A percentile compares a stretch with the other conserved stretches of the same genome.
Conservation (phyloP, 2,888 invertebrate genomes). For the Agonopterix arenella region DNA sequence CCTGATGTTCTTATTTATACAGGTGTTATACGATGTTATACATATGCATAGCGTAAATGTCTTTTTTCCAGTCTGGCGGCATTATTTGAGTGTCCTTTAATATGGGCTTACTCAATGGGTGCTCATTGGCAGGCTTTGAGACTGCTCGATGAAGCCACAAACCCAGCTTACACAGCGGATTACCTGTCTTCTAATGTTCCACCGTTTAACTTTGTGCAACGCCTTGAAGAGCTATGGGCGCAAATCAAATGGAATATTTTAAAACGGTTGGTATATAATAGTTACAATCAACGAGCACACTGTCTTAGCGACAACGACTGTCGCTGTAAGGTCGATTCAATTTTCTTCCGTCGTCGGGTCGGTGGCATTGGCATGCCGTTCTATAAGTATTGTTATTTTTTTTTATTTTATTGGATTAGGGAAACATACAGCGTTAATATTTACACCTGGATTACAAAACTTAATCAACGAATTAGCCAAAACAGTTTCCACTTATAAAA, state of each 20-base stretch:
- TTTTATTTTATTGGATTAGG: too few species aligned
- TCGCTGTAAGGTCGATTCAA: too few species aligned
- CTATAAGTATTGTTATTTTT: too few species aligned
- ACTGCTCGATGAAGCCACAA: constrained; percentile 30
- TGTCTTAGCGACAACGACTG: not conserved
- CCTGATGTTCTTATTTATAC: too few species aligned
- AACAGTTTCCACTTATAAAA: too few species aligned
- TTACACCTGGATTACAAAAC: too few species aligned
- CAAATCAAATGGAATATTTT: constrained; percentile 17
- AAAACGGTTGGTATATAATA: constrained; percentile 20
- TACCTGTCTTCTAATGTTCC: constrained; percentile 16
- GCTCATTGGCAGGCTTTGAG: constrained; percentile 30
- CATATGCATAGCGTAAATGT: not conserved
- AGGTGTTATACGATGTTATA: too few species aligned
- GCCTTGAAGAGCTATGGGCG: constrained; percentile 26
- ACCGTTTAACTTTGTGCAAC: constrained; percentile 26
- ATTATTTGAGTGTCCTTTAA: constrained; percentile 34
- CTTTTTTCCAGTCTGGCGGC: constrained; percentile 27
- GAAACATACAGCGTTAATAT: too few species aligned
- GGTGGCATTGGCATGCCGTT: too few species aligned
- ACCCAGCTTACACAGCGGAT: constrained; percentile 34
- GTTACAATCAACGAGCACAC: constrained; percentile 2
- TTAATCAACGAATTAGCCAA: too few species aligned
- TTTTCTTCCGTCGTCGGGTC: too few species aligned
- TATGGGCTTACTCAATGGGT: constrained; percentile 40